These are phyloP conservation scores for Bedellia somnulentella DNA, from an alignment of 2,888 invertebrate genomes.

Conservation along the genomic window DNA sequence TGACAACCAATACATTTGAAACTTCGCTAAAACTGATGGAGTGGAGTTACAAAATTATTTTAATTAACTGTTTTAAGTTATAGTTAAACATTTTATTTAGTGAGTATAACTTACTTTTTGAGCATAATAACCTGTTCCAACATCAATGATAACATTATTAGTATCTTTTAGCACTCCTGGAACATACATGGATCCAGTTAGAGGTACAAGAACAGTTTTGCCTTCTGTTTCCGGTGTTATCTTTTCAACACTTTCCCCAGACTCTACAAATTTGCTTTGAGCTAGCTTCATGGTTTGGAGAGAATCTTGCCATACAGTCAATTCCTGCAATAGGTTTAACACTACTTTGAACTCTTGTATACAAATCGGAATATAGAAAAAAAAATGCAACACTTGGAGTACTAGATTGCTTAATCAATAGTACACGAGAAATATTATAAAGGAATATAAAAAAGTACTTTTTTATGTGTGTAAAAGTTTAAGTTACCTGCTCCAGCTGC, in stretches of 20 bases:
- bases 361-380: constrained; percentile 1
- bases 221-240: constrained; percentile 76
- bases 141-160: constrained; percentile 88
- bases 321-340: constrained; percentile 63
- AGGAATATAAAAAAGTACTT: neutral
- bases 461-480: neutral
- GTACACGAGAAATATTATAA: too few species aligned
- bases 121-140: constrained; percentile 96
- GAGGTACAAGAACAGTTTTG: constrained; percentile 86
- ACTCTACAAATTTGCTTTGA: constrained; percentile 86
- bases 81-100: too few species aligned
- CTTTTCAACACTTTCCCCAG: constrained; percentile 81
- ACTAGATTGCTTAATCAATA: too few species aligned
- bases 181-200: constrained; percentile 97
- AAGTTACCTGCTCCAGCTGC: constrained; percentile 79
- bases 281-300: constrained; percentile 86
- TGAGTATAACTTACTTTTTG: too few species aligned
- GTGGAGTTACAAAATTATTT: too few species aligned
- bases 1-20: too few species aligned
- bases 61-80: too few species aligned
- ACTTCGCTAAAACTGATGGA: too few species aligned
- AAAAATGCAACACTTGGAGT: too few species aligned
- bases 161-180: constrained; percentile 85
- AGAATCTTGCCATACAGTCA: constrained; percentile 87
- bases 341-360: constrained; percentile 1